Base-by-base conservation (phyloP, 2,797 vertebrate genomes). In the Euthynnus affinis region DNA sequence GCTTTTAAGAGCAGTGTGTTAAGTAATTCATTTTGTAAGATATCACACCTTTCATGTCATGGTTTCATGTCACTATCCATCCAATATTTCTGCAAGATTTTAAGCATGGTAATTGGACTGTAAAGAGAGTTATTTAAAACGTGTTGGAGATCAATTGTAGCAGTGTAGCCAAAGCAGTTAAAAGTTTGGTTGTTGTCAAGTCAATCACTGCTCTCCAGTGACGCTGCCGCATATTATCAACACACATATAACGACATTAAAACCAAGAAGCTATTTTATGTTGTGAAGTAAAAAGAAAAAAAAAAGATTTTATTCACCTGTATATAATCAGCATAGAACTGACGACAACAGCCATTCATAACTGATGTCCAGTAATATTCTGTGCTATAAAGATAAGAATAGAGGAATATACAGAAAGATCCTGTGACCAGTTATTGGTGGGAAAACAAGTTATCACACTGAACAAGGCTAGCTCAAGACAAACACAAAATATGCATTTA, bases 161-260 rank as follows among this genome's bases (percentile, higher is more conserved):
- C 74, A 74, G 71, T 86, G 68, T 89, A 81, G 77, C 83, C 88
- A 87, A 90, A 92, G 81, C 83, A 71, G 87, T 66, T 69, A 23
- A 10, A 20, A 22, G 68, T 74, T 71, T 66, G 44, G 17, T 74
- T 80, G 46, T 70, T 53, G 34, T 65, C 5, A 27, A 73, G 34
- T 65, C 5, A 27, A 73, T 70, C 53, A 59, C 70, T 62, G 58
- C 58, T 77, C 27, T 74, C 23, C 70, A 52, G 46, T 60, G 34
- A 52, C 18, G 23, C 53, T 63, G n/a, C 42, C 29, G 34, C 29
- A 40, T 44, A 56, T 44, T 49, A 57, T 68, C 15, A 17, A 46
- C 6, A 42, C 27, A 72, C n/a, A 27, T 4, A 23, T 7, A 14
- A 51, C 18, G 12, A 68, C 71, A 49, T 22, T 12, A n/a, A 59